Base-by-base conservation (phyloP, 2,797 vertebrate species). In the Nyctibius grandis region DNA sequence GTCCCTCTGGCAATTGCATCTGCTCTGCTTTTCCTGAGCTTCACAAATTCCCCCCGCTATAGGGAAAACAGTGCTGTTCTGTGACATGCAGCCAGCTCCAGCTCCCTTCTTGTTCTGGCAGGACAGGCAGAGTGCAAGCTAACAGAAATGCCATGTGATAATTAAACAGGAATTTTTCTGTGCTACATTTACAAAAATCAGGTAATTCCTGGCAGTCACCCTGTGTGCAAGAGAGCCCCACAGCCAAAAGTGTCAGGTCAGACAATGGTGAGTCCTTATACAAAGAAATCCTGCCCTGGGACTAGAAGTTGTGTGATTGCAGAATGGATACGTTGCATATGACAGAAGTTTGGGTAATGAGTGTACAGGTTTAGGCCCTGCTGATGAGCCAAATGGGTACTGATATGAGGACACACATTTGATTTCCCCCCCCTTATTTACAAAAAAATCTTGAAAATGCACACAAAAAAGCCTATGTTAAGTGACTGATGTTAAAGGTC, bases 11-110 rank as follows among this genome's bases (percentile, higher is more conserved):
- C 21, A 20, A 0, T 11, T 1, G 15, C 2, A 1, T 11, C 25
- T 25, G 28, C 48, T 54, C 36, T 12, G n/a, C 21, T 38, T 59
- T 25, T 17, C 25, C 72, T 12, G 11, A 51, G 48, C 72, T 19
- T 21, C 48, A 8, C 9, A 29, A 29, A 1, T 8, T n/a, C 59
- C 45, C 44, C 10, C 15, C 1, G 19, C 29, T 19, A 1, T 6
- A 33, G 63, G 63, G 42, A 63, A 28, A 7, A 6, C 40, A 21
- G 29, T 2, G 2, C 25, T 14, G 33, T 5, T 23, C 44, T 21
- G 11, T 56, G 19, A 56, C 1, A 0, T 23, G 42, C 38, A 12
- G 15, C 56, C 48, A 22, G 59, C 11, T 34, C 47, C 0, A 1
- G 20, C 36, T 47, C 20, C 26, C 28, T 23, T 31, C 63, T 38